Conservation (phyloP, 2,113 vertebrate species). For the Plestiodon gilberti region DNA sequence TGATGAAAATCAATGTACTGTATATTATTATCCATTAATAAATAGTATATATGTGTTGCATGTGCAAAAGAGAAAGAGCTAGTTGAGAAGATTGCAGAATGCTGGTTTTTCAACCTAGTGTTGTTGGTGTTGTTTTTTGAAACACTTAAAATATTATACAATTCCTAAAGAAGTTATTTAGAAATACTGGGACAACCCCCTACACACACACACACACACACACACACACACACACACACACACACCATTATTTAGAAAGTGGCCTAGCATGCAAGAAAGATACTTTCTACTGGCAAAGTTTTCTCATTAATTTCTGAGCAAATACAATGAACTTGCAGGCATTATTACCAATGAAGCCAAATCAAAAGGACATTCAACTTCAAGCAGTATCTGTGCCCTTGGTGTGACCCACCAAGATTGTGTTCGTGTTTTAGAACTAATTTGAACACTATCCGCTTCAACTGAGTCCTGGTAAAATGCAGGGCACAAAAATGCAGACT, state of each 20-base stretch:
- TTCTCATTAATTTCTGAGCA: constrained; percentile 3
- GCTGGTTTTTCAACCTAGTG: not conserved
- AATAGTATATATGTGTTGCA: not conserved
- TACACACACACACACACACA: no score
- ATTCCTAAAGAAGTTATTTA: not conserved
- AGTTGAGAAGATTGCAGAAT: not conserved
- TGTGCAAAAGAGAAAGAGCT: not conserved
- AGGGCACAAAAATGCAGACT: not conserved
- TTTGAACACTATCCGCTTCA: not conserved
- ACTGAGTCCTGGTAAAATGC: not conserved
- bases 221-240: no score
- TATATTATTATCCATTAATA: not conserved
- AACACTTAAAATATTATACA: not conserved
- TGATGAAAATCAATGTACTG: not conserved
- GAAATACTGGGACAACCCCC: not conserved
- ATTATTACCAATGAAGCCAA: not conserved
- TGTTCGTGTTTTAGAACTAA: not conserved
- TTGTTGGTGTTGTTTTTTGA: not conserved
- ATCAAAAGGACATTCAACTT: constrained; percentile 14
- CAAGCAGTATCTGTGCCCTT: not conserved
- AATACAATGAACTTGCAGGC: not conserved
- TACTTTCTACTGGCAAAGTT: not conserved
- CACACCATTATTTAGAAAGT: not conserved
- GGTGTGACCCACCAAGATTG: fast-evolving
- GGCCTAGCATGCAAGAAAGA: not conserved